phyloP scores from a whole-genome alignment of 2,113 vertebrate species.

The Dicaeum eximium region DNA sequence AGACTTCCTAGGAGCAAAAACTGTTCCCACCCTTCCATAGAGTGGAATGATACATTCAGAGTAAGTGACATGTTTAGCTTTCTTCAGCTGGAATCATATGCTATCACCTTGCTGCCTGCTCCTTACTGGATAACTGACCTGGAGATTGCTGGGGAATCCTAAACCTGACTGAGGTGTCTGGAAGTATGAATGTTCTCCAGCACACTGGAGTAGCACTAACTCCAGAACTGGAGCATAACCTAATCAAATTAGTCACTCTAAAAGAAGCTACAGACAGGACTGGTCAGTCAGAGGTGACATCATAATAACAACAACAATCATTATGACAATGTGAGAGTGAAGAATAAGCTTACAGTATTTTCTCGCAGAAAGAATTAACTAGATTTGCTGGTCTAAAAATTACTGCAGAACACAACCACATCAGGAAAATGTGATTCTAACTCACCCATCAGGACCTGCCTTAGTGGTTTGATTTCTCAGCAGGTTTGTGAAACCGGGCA shows the following conservation, averaged over 20 bases:
- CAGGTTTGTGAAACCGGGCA: not conserved
- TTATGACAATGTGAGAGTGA: not conserved
- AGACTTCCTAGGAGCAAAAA: not conserved
- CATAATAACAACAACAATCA: not conserved
- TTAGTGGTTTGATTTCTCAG: not conserved
- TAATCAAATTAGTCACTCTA: not conserved
- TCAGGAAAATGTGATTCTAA: not conserved
- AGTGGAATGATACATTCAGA: not conserved
- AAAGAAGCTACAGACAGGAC: not conserved
- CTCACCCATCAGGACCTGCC: not conserved
- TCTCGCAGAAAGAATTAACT: not conserved
- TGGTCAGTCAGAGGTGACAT: not conserved
- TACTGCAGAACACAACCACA: not conserved
- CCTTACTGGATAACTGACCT: not conserved
- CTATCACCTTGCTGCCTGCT: not conserved
- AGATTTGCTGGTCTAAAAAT: not conserved
- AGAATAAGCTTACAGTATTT: not conserved
- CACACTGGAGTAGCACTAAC: not conserved
- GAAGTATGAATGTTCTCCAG: not conserved
- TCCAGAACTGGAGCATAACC: not conserved
- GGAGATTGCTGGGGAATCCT: not conserved
- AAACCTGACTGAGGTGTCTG: not conserved
- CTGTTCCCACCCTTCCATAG: not conserved
- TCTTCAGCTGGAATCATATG: not conserved
- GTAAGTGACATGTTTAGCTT: not conserved